These are phyloP conservation scores for Solenopsis fugax DNA, from an alignment of 1,140 invertebrate genomes.

Conservation along the genomic window DNA sequence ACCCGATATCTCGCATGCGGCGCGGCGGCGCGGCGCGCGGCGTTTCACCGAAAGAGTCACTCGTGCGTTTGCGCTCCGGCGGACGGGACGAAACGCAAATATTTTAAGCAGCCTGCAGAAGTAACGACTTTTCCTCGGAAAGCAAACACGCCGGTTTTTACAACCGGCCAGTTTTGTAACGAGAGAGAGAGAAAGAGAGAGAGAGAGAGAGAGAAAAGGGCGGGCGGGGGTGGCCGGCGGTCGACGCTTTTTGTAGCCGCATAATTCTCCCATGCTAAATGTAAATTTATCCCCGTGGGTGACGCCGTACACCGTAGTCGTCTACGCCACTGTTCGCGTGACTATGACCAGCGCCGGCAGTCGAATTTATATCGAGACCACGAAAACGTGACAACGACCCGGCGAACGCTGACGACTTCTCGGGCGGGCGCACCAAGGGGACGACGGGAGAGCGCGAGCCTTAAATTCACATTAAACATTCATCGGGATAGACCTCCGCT, in stretches of 20 bases:
- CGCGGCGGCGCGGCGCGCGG: background rate
- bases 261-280: slow-evolving; percentile 73
- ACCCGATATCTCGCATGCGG: slow-evolving; percentile 24
- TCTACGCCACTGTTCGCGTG: slow-evolving; percentile 70
- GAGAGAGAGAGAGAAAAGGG: too few species aligned
- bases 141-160: slow-evolving; percentile 52
- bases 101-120: slow-evolving; percentile 21
- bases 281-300: slow-evolving; percentile 67
- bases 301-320: slow-evolving; percentile 10
- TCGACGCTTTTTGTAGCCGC: slow-evolving; percentile 62
- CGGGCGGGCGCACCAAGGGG: background rate
- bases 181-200: background rate
- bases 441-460: slow-evolving; percentile 46
- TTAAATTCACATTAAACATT: slow-evolving; percentile 78
- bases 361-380: slow-evolving; percentile 73
- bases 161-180: slow-evolving; percentile 16
- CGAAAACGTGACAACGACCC: slow-evolving; percentile 73
- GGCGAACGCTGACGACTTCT: slow-evolving; percentile 63
- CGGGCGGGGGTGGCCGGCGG: background rate
- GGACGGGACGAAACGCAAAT: slow-evolving; percentile 43
- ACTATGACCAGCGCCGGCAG: slow-evolving; percentile 67
- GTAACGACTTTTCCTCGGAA: slow-evolving; percentile 53
- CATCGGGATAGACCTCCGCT: slow-evolving; percentile 66
- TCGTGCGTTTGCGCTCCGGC: background rate
- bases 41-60: slow-evolving; percentile 47